Percentiles rank a stretch among this genome's conserved stretches.
phyloP scores from a whole-genome alignment of 2,888 invertebrate genomes.

The Cyclophora punctaria region DNA sequence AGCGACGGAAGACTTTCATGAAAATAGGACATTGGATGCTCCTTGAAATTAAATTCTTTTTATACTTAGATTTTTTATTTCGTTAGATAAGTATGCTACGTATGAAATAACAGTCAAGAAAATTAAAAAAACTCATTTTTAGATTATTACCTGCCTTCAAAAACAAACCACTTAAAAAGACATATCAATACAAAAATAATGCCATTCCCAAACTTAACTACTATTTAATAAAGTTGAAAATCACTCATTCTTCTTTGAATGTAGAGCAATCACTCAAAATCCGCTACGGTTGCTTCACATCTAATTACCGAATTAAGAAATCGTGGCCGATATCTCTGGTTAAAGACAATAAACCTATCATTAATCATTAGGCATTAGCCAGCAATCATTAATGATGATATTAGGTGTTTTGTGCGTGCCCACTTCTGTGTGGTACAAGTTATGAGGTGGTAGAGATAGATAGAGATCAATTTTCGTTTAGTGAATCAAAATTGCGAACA shows the following conservation, averaged over 20 bases:
- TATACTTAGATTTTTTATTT: too few relatives aligned
- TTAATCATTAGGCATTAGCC: slow-evolving; percentile 68
- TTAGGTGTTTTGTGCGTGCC: slow-evolving; percentile 56
- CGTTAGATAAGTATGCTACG: too few relatives aligned
- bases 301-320: slow-evolving; percentile 72
- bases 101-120: too few relatives aligned
- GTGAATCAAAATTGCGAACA: too few relatives aligned
- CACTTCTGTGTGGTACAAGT: slow-evolving; percentile 25
- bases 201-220: slow-evolving; percentile 3
- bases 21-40: too few relatives aligned
- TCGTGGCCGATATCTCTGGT: slow-evolving; percentile 59
- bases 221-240: neutral
- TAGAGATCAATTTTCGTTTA: too few relatives aligned
- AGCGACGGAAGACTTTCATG: too few relatives aligned
- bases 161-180: neutral
- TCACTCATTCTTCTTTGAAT: neutral
- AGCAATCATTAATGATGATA: slow-evolving; percentile 65
- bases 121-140: too few relatives aligned
- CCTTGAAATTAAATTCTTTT: too few relatives aligned
- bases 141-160: too few relatives aligned
- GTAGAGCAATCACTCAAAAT: slow-evolving; percentile 37
- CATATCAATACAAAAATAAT: neutral
- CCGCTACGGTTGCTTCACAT: slow-evolving; percentile 46
- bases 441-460: neutral
- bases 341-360: slow-evolving; percentile 67